Conservation (phyloP, 1,140 invertebrate genomes). For the Lordiphosa mommai region DNA sequence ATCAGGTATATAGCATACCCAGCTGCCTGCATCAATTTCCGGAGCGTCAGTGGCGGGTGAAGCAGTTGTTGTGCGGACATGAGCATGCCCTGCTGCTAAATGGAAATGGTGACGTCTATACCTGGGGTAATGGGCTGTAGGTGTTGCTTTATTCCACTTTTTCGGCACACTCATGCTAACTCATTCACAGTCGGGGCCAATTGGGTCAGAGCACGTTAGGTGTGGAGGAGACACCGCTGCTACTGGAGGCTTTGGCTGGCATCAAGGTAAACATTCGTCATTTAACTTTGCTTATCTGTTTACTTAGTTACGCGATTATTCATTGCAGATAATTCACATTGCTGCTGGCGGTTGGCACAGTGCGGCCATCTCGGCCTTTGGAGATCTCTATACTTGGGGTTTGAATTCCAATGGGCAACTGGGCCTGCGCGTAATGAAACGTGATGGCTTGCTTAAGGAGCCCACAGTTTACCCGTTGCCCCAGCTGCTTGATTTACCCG, state of each 20-base stretch:
- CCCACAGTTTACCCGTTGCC: slow-evolving; percentile 70
- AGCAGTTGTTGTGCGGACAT: slow-evolving; percentile 87
- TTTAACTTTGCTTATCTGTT: slow-evolving; percentile 17
- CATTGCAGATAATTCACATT: slow-evolving; percentile 82
- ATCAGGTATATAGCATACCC: slow-evolving; percentile 83
- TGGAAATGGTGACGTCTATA: slow-evolving; percentile 86
- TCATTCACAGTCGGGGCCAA: slow-evolving; percentile 87
- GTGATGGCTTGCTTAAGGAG: slow-evolving; percentile 42
- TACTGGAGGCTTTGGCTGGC: slow-evolving; percentile 87
- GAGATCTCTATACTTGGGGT: slow-evolving; percentile 94
- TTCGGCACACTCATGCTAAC: slow-evolving; percentile 5
- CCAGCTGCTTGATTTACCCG: slow-evolving; percentile 54
- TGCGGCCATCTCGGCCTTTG: slow-evolving; percentile 86
- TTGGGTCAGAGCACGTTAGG: slow-evolving; percentile 88
- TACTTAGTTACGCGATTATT: slow-evolving; percentile 1
- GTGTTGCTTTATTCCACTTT: slow-evolving; percentile 27
- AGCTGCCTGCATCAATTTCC: slow-evolving; percentile 81
- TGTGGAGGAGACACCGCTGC: slow-evolving; percentile 82
- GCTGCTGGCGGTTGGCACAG: slow-evolving; percentile 92
- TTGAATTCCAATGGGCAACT: slow-evolving; percentile 93
- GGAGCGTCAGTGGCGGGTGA: slow-evolving; percentile 80
- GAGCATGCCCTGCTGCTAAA: slow-evolving; percentile 89
- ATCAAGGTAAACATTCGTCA: slow-evolving; percentile 80
- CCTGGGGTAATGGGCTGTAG: slow-evolving; percentile 91
- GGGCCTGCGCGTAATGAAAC: slow-evolving; percentile 82